These are phyloP conservation scores for Steinernema hermaphroditum DNA, from an alignment of 2,888 invertebrate genomes.

Conservation along the genomic window DNA sequence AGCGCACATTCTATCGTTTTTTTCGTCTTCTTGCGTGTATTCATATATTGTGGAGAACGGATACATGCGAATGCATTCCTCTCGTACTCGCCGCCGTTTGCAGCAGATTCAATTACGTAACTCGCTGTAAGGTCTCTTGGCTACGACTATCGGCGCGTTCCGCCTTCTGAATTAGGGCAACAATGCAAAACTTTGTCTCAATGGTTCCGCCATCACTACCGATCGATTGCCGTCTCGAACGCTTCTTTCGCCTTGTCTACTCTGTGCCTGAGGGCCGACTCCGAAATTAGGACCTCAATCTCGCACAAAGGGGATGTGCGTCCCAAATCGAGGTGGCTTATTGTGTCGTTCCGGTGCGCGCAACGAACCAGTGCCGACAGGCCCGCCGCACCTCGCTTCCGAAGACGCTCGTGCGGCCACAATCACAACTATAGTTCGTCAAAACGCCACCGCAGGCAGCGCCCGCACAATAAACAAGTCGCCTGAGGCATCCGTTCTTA, in stretches of 20 bases:
- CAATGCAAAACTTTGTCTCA: conserved; percentile 26
- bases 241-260: conserved; percentile 25
- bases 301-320: not conserved
- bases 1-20: no score
- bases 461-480: conserved; percentile 4
- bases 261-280: not conserved
- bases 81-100: not conserved
- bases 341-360: not conserved
- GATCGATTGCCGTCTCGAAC: conserved; percentile 25
- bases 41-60: conserved; percentile 7
- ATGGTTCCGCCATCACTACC: conserved; percentile 26
- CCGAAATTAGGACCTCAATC: not conserved
- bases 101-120: conserved; percentile 22
- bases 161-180: conserved; percentile 24
- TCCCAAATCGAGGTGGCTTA: not conserved
- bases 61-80: conserved; percentile 16
- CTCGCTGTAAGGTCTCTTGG: conserved; percentile 28
- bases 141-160: conserved; percentile 17
- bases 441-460: conserved; percentile 3
- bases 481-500: not conserved
- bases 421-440: conserved; percentile 2
- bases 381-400: not conserved
- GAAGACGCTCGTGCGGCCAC: not conserved
- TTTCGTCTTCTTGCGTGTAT: conserved; percentile 1
- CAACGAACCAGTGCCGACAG: conserved; percentile 7